Conservation (phyloP, 2,113 vertebrate genomes). For the Antennarius striatus region DNA sequence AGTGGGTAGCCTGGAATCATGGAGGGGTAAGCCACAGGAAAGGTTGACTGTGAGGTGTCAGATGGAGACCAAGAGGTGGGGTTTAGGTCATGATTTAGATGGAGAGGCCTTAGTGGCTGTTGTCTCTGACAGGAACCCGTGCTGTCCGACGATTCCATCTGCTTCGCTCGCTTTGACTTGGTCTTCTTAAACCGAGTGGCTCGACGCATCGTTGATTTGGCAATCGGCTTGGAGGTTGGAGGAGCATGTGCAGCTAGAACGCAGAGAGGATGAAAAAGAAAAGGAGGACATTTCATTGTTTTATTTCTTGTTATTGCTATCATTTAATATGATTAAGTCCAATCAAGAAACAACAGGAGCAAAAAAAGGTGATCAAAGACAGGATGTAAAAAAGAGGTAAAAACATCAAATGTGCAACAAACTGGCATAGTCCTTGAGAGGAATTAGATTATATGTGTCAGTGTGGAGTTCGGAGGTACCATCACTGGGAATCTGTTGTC, state of each 20-base stretch:
- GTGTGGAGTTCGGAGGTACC: constrained; percentile 56
- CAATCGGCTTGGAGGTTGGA: constrained; percentile 47
- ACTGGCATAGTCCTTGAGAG: not conserved
- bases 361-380: not conserved
- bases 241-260: constrained; percentile 48
- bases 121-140: constrained; percentile 76
- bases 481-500: constrained; percentile 69
- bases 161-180: constrained; percentile 85
- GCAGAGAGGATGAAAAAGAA: not conserved
- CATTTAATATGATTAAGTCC: too few species aligned
- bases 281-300: too few species aligned
- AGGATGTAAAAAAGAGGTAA: not conserved
- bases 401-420: not conserved
- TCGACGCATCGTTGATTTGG: constrained; percentile 68
- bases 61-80: constrained; percentile 87
- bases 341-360: too few species aligned
- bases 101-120: constrained; percentile 58
- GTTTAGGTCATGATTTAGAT: constrained; percentile 69
- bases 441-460: not conserved
- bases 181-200: constrained; percentile 85
- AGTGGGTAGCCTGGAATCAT: constrained; percentile 85
- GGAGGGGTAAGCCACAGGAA: constrained; percentile 81
- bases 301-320: too few species aligned
- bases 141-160: constrained; percentile 85
- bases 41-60: constrained; percentile 85